Percentiles rank a stretch among this genome's conserved stretches.
Evolutionary conservation across 2,888 invertebrate genomes (phyloP).

Genomic region (Nomada hirtipes): DNA sequence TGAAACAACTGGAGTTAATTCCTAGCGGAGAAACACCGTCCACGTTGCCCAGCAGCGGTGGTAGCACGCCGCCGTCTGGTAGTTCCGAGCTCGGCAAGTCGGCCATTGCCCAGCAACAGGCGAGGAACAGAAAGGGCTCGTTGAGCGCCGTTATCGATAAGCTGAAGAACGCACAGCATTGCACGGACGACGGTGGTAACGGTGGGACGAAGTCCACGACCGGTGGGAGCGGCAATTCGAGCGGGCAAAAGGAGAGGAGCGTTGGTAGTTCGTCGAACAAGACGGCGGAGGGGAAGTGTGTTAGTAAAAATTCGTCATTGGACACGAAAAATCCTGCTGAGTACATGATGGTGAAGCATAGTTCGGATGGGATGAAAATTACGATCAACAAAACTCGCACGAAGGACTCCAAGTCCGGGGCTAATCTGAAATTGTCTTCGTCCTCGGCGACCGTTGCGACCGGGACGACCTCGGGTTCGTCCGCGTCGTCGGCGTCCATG

Average conservation of each 20-base stretch:
- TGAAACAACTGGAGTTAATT: constrained; percentile 89
- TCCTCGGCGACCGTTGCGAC: constrained; percentile 58
- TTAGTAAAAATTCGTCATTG: constrained; percentile 79
- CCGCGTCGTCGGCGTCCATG: constrained; percentile 83
- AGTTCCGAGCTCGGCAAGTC: constrained; percentile 87
- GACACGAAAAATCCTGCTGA: constrained; percentile 89
- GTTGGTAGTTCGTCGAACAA: constrained; percentile 81
- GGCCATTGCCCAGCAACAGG: constrained; percentile 85
- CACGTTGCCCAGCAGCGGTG: constrained; percentile 74
- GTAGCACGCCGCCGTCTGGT: constrained; percentile 85
- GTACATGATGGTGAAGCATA: constrained; percentile 93
- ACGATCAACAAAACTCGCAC: constrained; percentile 95
- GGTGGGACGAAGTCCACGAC: constrained; percentile 86
- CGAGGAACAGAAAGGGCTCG: constrained; percentile 90
- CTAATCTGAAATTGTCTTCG: constrained; percentile 77
- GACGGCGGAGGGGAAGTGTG: constrained; percentile 79
- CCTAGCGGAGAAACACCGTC: constrained; percentile 80
- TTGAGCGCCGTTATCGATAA: constrained; percentile 95
- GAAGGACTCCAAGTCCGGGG: constrained; percentile 87
- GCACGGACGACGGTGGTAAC: constrained; percentile 86
- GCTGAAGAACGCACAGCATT: constrained; percentile 91
- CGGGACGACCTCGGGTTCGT: constrained; percentile 83
- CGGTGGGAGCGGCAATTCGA: constrained; percentile 85
- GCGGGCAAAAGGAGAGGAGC: constrained; percentile 77
- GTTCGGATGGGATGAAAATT: constrained; percentile 95